Base-by-base conservation (phyloP, 2,797 vertebrate genomes). In the Tauraco hartlaubi region DNA sequence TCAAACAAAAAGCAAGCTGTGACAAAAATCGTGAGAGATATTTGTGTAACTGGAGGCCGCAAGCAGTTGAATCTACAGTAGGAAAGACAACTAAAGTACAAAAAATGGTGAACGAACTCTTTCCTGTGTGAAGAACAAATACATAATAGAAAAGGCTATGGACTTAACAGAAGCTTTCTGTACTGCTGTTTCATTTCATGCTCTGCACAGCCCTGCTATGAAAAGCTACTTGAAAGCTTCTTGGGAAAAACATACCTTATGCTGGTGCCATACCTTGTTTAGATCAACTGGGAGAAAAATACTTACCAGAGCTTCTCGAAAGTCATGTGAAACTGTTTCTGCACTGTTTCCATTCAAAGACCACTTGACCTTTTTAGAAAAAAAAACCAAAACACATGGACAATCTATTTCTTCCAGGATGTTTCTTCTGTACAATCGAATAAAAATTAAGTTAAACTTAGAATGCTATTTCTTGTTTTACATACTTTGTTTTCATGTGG, bases 231-330 rank as follows among this genome's bases (percentile, higher is more conserved):
- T 90, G 85, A 83, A 87, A 77, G 39, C 43, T 96, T 77, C 77
- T 85, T 54, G 17, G 58, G 44, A 51, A 95, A 95, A 95, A 88
- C 58, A 81, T 75, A 83, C 49, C 49, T 84, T 88, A 46, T 90
- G 41, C 75, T 72, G 54, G 23, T 96, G 95, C 88, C 94, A 95
- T 90, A 80, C 51, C 88, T 72, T 72, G 66, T 95, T 96, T 94
- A 93, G 66, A 88, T 96, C 95, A 97, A 90, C 76, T 51, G 41
- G 9, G 26, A 23, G 86, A 94, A 96, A 93, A 43, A 37, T 73
- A 75, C 59, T 75, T 88, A 61, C 28, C 29, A 91, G 91, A 90
- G 58, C 68, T 80, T 88, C 69, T 77, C 56, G 61, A 90, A 94
- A 95, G 82, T 80, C 56, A 74, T 58, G 46, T 77, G 64, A 88